Percentiles rank a stretch among this genome's conserved stretches.
Conservation (phyloP, 2,797 vertebrate species). For the Xyrichtys novacula region DNA sequence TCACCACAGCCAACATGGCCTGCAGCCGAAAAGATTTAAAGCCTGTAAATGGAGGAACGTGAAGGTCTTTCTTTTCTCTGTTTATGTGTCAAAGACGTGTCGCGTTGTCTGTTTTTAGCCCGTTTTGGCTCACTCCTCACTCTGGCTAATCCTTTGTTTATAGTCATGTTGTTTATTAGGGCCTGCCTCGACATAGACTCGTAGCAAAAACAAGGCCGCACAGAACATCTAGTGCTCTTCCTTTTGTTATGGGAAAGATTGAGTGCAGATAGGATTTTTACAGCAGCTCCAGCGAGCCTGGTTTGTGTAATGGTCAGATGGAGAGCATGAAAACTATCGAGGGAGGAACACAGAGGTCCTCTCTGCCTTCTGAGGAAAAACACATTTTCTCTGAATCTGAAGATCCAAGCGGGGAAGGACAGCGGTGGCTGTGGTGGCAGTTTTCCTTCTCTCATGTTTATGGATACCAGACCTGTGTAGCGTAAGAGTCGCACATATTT, state of each 20-base stretch:
- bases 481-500: slow-evolving; percentile 30
- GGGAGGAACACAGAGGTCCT: slow-evolving; percentile 51
- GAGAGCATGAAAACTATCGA: slow-evolving; percentile 56
- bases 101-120: slow-evolving; percentile 57
- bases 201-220: slow-evolving; percentile 57
- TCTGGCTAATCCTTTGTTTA: slow-evolving; percentile 65
- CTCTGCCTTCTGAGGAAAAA: slow-evolving; percentile 57
- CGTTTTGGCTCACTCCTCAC: slow-evolving; percentile 55
- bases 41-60: slow-evolving; percentile 1
- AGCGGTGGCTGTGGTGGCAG: slow-evolving; percentile 4
- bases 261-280: slow-evolving; percentile 68
- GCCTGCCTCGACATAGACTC: slow-evolving; percentile 49
- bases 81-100: slow-evolving; percentile 49
- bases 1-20: slow-evolving; percentile 31
- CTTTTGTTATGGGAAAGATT: slow-evolving; percentile 71
- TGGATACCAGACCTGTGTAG: slow-evolving; percentile 25
- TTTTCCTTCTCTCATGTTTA: slow-evolving; percentile 36
- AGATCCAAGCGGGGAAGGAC: slow-evolving; percentile 16
- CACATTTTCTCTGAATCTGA: slow-evolving; percentile 48
- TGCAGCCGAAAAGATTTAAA: slow-evolving; percentile 3
- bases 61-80: slow-evolving; percentile 44
- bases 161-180: slow-evolving; percentile 63
- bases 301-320: slow-evolving; percentile 74
- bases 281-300: slow-evolving; percentile 63
- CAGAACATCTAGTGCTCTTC: slow-evolving; percentile 69